A percentile compares a stretch with the other conserved stretches of the same genome.
Conservation (phyloP, 2,888 invertebrate species). For the Congeria kusceri region DNA sequence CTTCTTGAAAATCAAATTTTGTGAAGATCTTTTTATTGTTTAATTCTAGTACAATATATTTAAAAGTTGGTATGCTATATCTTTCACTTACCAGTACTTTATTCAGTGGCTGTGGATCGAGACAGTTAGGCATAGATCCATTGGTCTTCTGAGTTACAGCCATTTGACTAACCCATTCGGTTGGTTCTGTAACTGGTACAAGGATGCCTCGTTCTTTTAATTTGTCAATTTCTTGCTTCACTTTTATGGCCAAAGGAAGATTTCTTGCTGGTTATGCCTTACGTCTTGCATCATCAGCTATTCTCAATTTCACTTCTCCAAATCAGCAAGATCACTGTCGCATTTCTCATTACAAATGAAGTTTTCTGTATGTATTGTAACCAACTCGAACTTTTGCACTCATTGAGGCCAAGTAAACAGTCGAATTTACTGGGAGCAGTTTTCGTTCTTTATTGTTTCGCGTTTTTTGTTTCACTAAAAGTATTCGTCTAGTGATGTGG, state of each 20-base stretch:
- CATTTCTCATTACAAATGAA: conserved; percentile 37
- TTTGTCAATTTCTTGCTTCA: conserved; percentile 29
- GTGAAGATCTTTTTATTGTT: conserved; percentile 60
- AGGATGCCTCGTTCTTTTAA: conserved; percentile 26
- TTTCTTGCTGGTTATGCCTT: conserved; percentile 32
- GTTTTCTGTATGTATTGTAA: conserved; percentile 31
- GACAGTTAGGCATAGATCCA: conserved; percentile 50
- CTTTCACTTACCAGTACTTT: conserved; percentile 46
- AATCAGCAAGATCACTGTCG: conserved; percentile 20
- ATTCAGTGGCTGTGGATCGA: conserved; percentile 62
- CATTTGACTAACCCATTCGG: conserved; percentile 55
- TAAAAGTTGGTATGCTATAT: conserved; percentile 57
- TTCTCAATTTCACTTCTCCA: conserved; percentile 28
- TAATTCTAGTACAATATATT: conserved; percentile 65
- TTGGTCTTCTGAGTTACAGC: conserved; percentile 35
- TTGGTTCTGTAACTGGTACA: conserved; percentile 36
- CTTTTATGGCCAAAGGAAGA: conserved; percentile 33
- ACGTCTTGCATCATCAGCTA: conserved; percentile 15
- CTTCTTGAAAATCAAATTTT: conserved; percentile 66
- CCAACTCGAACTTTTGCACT: conserved; percentile 16
- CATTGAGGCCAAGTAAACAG: conserved; percentile 13
- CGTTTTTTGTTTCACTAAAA: conserved; percentile 22
- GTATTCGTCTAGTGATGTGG: conserved; percentile 23
- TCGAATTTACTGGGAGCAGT: conserved; percentile 25
- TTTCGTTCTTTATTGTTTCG: neutral